phyloP scores from a whole-genome alignment of 2,888 invertebrate genomes.

The Leucoma salicis region DNA sequence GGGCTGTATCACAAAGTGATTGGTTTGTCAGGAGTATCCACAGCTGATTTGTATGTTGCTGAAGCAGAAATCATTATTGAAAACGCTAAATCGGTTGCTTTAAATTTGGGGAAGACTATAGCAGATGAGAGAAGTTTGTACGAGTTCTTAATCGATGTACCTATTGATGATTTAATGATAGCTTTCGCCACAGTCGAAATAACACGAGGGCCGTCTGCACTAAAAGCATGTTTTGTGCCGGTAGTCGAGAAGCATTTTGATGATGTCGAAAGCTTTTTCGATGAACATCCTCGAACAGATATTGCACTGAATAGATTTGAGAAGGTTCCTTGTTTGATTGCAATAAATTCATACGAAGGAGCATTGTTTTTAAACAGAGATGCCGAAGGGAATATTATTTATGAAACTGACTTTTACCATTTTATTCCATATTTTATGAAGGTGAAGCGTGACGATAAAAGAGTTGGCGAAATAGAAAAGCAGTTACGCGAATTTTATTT shows the following conservation, averaged over 20 bases:
- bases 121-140: conserved; percentile 40
- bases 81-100: conserved; percentile 48
- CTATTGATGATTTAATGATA: conserved; percentile 53
- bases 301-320: conserved; percentile 43
- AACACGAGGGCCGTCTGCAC: conserved; percentile 34
- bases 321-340: conserved; percentile 52
- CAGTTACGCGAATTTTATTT: conserved; percentile 54
- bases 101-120: conserved; percentile 48
- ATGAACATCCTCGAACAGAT: conserved; percentile 46
- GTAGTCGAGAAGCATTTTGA: conserved; percentile 59
- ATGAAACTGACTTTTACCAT: conserved; percentile 47
- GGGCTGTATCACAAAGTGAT: conserved; percentile 60
- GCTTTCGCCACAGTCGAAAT: conserved; percentile 49
- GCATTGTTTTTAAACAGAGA: conserved; percentile 52
- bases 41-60: conserved; percentile 55
- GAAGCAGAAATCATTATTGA: conserved; percentile 54
- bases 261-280: conserved; percentile 50
- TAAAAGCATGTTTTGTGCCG: conserved; percentile 52
- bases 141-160: conserved; percentile 44
- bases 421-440: conserved; percentile 52
- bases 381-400: conserved; percentile 44
- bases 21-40: conserved; percentile 52
- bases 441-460: conserved; percentile 31
- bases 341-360: conserved; percentile 55
- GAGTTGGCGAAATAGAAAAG: conserved; percentile 32